A percentile compares a stretch with the other conserved stretches of the same genome.
Conservation (phyloP, 2,888 invertebrate genomes). For the Chironomus riparius region DNA sequence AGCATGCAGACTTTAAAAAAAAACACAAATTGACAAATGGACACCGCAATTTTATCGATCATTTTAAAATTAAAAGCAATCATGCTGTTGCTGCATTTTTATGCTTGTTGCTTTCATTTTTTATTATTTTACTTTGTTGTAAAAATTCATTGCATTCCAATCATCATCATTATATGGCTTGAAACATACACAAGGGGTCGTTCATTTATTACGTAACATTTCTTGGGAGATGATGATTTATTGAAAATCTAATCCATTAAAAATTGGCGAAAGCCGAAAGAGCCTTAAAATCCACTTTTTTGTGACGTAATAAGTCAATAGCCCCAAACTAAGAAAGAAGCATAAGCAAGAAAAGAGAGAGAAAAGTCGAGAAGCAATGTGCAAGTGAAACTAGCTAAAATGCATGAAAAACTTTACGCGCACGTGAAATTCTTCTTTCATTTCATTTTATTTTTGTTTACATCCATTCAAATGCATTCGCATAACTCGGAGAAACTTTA, state of each 20-base stretch:
- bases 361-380: neutral
- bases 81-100: neutral
- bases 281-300: too few species aligned
- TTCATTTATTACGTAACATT: too few species aligned
- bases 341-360: neutral
- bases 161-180: too few species aligned
- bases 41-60: neutral
- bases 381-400: neutral
- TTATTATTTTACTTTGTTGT: neutral
- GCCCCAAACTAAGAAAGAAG: too few species aligned
- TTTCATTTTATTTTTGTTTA: neutral
- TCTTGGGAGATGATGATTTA: too few species aligned
- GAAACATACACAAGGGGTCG: neutral
- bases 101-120: neutral
- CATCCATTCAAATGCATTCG: neutral
- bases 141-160: too few species aligned
- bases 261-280: too few species aligned
- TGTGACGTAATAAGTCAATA: too few species aligned
- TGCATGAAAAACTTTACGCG: neutral
- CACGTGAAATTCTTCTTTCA: neutral
- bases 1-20: neutral
- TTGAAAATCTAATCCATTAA: too few species aligned
- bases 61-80: neutral
- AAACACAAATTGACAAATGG: neutral
- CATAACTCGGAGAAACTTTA: neutral